Conservation (phyloP, 2,888 invertebrate genomes). For the Dione juno region DNA sequence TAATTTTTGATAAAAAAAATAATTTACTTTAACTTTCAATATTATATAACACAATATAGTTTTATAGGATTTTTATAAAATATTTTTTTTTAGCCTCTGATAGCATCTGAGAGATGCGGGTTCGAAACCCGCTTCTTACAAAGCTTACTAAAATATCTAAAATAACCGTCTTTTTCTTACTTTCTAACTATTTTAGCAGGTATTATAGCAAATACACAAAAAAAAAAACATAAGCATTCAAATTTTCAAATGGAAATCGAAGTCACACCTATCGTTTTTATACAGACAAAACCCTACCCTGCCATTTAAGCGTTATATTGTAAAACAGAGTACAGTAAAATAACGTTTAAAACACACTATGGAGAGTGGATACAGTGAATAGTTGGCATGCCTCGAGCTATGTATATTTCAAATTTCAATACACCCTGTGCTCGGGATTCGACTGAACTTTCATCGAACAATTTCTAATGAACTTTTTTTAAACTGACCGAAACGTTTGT, state of each 20-base stretch:
- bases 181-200: too few species aligned
- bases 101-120: too few species aligned
- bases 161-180: too few species aligned
- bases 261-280: neutral
- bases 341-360: slow-evolving; percentile 55
- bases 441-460: slow-evolving; percentile 53
- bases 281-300: neutral
- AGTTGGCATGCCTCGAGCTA: slow-evolving; percentile 59
- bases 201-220: too few species aligned
- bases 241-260: neutral
- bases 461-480: slow-evolving; percentile 54
- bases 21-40: too few species aligned
- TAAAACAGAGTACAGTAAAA: slow-evolving; percentile 56
- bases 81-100: too few species aligned
- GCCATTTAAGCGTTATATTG: slow-evolving; percentile 33
- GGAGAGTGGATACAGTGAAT: slow-evolving; percentile 57
- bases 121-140: too few species aligned
- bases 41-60: too few species aligned
- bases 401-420: slow-evolving; percentile 68
- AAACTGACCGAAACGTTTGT: slow-evolving; percentile 40
- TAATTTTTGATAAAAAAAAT: too few species aligned
- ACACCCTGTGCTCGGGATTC: slow-evolving; percentile 50
- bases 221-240: too few species aligned
- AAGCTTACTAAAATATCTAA: too few species aligned
- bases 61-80: too few species aligned